A percentile compares a stretch with the other conserved stretches of the same genome.
phyloP scores from a whole-genome alignment of 2,888 invertebrate species.

The Drosophila sordidapex region DNA sequence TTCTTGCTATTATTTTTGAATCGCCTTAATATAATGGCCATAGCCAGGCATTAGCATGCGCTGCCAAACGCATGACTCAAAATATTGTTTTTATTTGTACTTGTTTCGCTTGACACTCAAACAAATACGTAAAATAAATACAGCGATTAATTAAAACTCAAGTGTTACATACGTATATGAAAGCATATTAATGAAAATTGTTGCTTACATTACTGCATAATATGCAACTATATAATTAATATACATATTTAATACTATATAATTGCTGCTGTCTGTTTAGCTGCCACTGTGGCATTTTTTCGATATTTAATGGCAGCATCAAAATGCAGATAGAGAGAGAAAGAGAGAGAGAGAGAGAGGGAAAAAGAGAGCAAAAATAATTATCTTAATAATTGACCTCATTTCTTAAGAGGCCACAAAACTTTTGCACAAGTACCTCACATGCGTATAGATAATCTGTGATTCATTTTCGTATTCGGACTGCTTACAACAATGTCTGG shows the following conservation, averaged over 20 bases:
- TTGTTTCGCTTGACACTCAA: slow-evolving; percentile 49
- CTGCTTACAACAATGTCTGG: slow-evolving; percentile 18
- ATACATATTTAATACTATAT: slow-evolving; percentile 22
- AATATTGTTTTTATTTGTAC: slow-evolving; percentile 16
- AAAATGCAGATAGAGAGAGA: slow-evolving; percentile 1
- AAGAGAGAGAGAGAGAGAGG: background rate
- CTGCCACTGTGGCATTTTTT: slow-evolving; percentile 40
- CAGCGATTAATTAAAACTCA: slow-evolving; percentile 38
- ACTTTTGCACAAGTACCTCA: slow-evolving; percentile 21
- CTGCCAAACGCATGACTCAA: slow-evolving; percentile 60
- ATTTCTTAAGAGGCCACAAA: slow-evolving; percentile 51
- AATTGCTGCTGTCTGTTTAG: slow-evolving; percentile 24
- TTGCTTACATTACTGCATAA: slow-evolving; percentile 33
- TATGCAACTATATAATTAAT: slow-evolving; percentile 26
- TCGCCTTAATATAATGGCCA: slow-evolving; percentile 28
- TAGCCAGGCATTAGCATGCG: slow-evolving; percentile 17
- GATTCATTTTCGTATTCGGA: slow-evolving; percentile 7
- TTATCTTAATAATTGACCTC: slow-evolving; percentile 65
- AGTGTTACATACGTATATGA: slow-evolving; percentile 44
- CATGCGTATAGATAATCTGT: slow-evolving; percentile 29
- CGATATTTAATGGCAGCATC: slow-evolving; percentile 38
- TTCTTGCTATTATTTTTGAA: slow-evolving; percentile 14
- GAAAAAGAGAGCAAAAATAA: slow-evolving; percentile 37
- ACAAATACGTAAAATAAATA: slow-evolving; percentile 22
- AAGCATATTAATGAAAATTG: slow-evolving; percentile 22